Base-by-base conservation (phyloP, 2,888 invertebrate species). In the Mythimna albipuncta region DNA sequence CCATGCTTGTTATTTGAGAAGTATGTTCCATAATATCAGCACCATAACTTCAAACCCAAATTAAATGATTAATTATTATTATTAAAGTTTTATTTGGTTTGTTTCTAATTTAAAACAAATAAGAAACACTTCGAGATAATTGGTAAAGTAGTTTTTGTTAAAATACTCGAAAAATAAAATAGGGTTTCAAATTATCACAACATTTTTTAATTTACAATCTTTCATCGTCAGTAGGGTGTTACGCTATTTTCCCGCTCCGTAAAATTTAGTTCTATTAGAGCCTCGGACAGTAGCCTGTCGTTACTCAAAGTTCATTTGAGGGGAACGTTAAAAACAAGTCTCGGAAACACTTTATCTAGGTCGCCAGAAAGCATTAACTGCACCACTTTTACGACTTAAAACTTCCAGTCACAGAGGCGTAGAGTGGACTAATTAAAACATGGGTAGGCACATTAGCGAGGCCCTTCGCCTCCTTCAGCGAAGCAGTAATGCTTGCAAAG, bases 241-340 rank as follows among this genome's bases (percentile, higher is more conserved):
- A 57, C 16, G 35, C 16, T 16, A 69, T 61, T 83, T 72, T 72
- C 65, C 59, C 21, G 62, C 65, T 59, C n/a, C 54, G 32, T 83
- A 75, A 84, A 81, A 81, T 65, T 69, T 64, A 58, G 64, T 64
- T 61, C n/a, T 78, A 64, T 70, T 68, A 55, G 63, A 70, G 52
- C 21, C 13, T 50, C 57, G 35, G 59, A 63, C 75, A 63, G 62
- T 75, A 81, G 78, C 68, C 44, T 7, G 68, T 64, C 69, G 59
- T 85, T 75, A 65, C 72, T 74, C 59, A 59, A 82, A 82, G 83
- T 82, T 79, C 83, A 82, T 82, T 85, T 82, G 69, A 72, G 55
- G 58, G 21, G 63, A 82, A 64, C 73, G 55, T 75, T 82, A 85
- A 82, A 83, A 85, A 82, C 82, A 82, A 78, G 71, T 79, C 73